Conservation (phyloP, 2,888 invertebrate species). For the Plagodis pulveraria region DNA sequence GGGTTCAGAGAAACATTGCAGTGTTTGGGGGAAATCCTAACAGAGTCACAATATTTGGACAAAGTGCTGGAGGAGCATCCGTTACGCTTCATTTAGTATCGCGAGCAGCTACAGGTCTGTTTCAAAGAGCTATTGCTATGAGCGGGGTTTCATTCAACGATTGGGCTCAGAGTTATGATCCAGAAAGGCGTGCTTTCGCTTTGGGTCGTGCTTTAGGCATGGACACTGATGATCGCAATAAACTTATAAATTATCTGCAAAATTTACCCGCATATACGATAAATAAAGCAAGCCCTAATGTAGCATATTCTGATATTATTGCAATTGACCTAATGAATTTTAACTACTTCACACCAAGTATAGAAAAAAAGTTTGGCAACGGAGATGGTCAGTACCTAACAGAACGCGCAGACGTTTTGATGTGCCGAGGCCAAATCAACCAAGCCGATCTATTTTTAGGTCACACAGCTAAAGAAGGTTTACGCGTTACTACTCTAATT, state of each 20-base stretch:
- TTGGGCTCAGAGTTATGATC: constrained; percentile 14
- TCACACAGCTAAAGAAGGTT: constrained; percentile 22
- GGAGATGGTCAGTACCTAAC: constrained; percentile 26
- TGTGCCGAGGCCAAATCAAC: constrained; percentile 14
- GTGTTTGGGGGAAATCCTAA: constrained; percentile 55
- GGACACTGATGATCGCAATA: constrained; percentile 33
- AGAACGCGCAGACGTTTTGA: constrained; percentile 9
- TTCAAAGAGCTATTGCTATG: constrained; percentile 82
- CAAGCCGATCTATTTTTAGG: constrained; percentile 24
- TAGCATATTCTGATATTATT: constrained; percentile 22
- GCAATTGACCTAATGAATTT: constrained; percentile 4
- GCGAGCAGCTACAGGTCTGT: constrained; percentile 52
- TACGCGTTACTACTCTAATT: not conserved
- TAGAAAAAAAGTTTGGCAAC: constrained; percentile 27
- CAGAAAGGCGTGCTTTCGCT: constrained; percentile 37
- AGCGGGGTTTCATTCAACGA: constrained; percentile 84
- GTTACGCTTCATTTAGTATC: constrained; percentile 45
- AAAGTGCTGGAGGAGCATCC: constrained; percentile 60
- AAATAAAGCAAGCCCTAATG: constrained; percentile 15
- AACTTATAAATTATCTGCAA: constrained; percentile 25
- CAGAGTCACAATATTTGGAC: constrained; percentile 59
- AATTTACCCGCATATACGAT: constrained; percentile 22
- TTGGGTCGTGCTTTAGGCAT: constrained; percentile 43
- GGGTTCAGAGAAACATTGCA: constrained; percentile 53
- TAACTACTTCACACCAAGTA: constrained; percentile 23